Evolutionary conservation across 2,113 vertebrate genomes (phyloP).

Genomic region (Sylvia atricapilla): DNA sequence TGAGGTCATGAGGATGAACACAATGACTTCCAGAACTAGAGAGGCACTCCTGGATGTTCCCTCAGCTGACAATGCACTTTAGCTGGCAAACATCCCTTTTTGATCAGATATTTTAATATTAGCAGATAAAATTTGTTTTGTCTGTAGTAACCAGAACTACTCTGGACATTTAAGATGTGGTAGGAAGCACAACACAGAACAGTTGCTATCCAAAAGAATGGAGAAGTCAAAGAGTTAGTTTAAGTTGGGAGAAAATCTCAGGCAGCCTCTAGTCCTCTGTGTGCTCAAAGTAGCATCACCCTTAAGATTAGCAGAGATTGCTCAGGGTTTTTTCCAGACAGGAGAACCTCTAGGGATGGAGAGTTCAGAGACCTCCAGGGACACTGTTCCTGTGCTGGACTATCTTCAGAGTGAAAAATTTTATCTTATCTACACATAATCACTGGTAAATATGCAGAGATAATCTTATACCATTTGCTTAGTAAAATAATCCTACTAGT

Average conservation of each 20-base stretch:
- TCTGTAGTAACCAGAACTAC: background rate
- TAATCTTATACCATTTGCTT: accelerated
- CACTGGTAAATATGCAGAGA: background rate
- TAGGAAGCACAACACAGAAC: background rate
- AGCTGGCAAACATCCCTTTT: background rate
- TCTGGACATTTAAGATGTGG: background rate
- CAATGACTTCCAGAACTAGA: background rate
- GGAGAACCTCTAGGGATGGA: background rate
- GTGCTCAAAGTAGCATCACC: background rate
- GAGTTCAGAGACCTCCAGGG: background rate
- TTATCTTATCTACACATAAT: background rate
- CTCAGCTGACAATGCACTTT: background rate
- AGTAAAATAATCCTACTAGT: background rate
- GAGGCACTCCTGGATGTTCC: background rate
- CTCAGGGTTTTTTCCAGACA: background rate
- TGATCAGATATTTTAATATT: background rate
- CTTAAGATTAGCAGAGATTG: background rate
- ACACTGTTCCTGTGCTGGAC: background rate
- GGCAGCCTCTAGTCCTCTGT: background rate
- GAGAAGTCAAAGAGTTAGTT: background rate
- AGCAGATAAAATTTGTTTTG: background rate
- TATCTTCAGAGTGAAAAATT: background rate
- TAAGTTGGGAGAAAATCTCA: background rate
- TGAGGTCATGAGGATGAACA: background rate
- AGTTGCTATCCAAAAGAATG: background rate